Evolutionary conservation across 35 echinoderm and acorn worm species (phyloP), one percentile per base, ranked within the genome.

Genomic region (Heliocidaris erythrogramma): DNA sequence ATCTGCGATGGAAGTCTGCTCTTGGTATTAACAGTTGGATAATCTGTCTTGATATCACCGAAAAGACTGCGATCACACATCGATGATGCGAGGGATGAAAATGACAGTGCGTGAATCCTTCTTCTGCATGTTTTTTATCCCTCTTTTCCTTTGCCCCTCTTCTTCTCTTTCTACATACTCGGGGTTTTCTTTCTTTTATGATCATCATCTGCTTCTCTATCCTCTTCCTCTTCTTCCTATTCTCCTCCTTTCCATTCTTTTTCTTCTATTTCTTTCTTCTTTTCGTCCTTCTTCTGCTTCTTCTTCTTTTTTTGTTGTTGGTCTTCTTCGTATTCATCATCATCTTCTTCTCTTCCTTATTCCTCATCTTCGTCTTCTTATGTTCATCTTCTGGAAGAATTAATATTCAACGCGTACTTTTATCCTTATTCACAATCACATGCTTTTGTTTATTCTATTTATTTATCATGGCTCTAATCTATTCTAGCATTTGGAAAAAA

Each of bases 11-110:
- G 27, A 21, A n/a, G 65, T 78, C n/a, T 78, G 65, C 18, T 27
- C 65, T 78, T 78, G 65, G 65, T 78, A 78, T 78, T 78, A 78
- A 78, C 65, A 78, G 65, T 21, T 78, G 65, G 65, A 78, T 78
- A n/a, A n/a, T n/a, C n/a, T n/a, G n/a, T n/a, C n/a, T n/a, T n/a
- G n/a, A n/a, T n/a, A n/a, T n/a, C n/a, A n/a, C n/a, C n/a, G n/a
- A n/a, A n/a, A n/a, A n/a, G n/a, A n/a, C n/a, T n/a, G n/a, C n/a
- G n/a, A n/a, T n/a, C n/a, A 42, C 35, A 3, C 35, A 42, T 42
- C 35, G 35, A 42, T 42, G 7, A 78, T 78, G 65, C 65, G 9
- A 56, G 9, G 52, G 5, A 56, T 56, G 2, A 10, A 10, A 56
- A 10, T 56, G 52, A 56, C 14, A 7, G 14, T 56, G 52, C 52